Conservation (phyloP, 2,113 vertebrate species). For the Potamarius usumacintae region DNA sequence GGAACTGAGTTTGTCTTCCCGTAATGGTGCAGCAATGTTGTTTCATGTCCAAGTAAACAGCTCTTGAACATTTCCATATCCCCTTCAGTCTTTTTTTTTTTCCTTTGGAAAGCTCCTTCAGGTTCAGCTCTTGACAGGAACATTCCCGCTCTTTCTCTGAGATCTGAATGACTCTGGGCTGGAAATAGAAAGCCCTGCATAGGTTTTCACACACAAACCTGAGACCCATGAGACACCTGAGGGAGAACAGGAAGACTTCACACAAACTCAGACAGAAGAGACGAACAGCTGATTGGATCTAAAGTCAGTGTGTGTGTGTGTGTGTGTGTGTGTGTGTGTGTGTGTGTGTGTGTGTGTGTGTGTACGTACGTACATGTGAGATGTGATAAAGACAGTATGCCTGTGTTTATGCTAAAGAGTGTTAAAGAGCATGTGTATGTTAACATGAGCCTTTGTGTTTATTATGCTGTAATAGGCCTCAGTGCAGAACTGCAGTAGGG, state of each 20-base stretch:
- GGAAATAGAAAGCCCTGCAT: conserved; percentile 42
- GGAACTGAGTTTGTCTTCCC: conserved; percentile 26
- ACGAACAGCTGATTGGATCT: conserved; percentile 1
- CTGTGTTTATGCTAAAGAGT: conserved; percentile 34
- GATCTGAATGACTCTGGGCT: conserved; percentile 24
- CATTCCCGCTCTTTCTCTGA: conserved; percentile 14
- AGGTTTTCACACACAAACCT: conserved; percentile 5
- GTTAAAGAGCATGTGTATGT: conserved; percentile 46
- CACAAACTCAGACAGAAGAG: conserved; percentile 7
- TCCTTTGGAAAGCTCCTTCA: conserved; percentile 31
- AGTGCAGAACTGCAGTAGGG: conserved; percentile 24
- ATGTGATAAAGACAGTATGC: conserved; percentile 8
- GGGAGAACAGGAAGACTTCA: conserved; percentile 23
- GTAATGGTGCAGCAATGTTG: conserved; percentile 34
- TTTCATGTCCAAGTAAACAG: conserved; percentile 40
- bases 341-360: conserved; percentile 9
- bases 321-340: conserved; percentile 20
- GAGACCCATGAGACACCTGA: conserved; percentile 35
- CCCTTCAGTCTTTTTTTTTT: conserved; percentile 11
- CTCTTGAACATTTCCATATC: conserved; percentile 40
- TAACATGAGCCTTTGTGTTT: conserved; percentile 32
- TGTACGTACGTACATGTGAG: conserved; percentile 3
- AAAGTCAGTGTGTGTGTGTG: conserved; percentile 3
- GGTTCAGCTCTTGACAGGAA: conserved; percentile 28
- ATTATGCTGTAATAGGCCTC: conserved; percentile 35